Base-by-base conservation (phyloP, 2,797 vertebrate species). In the Cuniculus paca region DNA sequence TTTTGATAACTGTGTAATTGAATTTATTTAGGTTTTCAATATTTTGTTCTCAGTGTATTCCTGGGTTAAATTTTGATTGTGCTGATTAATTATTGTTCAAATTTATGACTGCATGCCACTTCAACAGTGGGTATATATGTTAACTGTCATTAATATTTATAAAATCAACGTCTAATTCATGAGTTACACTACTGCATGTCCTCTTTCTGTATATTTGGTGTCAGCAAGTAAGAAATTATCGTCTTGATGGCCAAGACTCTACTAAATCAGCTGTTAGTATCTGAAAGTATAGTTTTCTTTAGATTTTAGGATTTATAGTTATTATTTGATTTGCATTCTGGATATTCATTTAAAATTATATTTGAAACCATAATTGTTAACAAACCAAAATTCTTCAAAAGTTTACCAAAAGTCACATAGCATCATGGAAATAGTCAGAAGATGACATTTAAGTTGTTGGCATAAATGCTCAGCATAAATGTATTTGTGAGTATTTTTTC, bases 141-240 rank as follows among this genome's bases (percentile, higher is more conserved):
- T 80, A 83, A 54, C 39, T 83, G n/a, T 75, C 56, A 92, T 42
- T 58, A 82, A 52, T 45, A 58, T 92, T 93, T 92, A 92, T 16
- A 39, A 82, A 82, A 52, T 42, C 48, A 16, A 24, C n/a, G 90
- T 94, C 16, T 7, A 48, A 60, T 79, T 85, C 52, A 36, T 68
- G 16, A 87, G 45, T 90, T 75, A 42, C 63, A 36, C 34, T 95
- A 68, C 6, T 82, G 90, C 16, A 26, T 60, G 22, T 60, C 20
- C 11, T 94, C 3, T 87, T 68, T 92, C 80, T 70, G 52, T 63
- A 77, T 24, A 63, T 24, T 79, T 22, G 72, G 11, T 85, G 58
- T 74, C 36, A 84, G 75, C 88, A 36, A 74, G 34, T 36, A 8
- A 91, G 39, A 36, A 85, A 77, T 94, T 14, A 22, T 36, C 79